Percentiles rank a stretch among this genome's conserved stretches.
These are phyloP conservation scores for Muntiacus muntjak DNA, from an alignment of 2,113 vertebrate species.

Conservation along the genomic window DNA sequence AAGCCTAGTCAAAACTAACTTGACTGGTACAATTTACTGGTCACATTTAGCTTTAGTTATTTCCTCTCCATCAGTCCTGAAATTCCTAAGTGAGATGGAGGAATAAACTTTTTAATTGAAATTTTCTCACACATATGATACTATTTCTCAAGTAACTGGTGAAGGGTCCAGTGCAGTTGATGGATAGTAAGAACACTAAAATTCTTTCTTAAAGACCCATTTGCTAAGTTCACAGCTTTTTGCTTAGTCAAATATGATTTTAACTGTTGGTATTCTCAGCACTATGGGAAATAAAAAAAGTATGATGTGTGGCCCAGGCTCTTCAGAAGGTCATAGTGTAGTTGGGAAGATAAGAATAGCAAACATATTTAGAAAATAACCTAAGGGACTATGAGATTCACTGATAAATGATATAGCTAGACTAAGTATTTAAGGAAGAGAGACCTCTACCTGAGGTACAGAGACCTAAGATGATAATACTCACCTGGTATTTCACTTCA, in stretches of 20 bases:
- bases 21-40: not conserved
- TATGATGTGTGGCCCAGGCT: not conserved
- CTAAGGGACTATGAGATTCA: not conserved
- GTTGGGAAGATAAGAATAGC: not conserved
- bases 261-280: not conserved
- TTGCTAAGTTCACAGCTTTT: not conserved
- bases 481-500: slow-evolving; percentile 86
- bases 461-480: not conserved
- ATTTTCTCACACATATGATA: not conserved
- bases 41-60: not conserved
- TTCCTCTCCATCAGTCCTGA: not conserved
- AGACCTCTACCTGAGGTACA: not conserved
- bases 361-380: not conserved
- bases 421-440: not conserved
- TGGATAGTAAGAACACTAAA: not conserved
- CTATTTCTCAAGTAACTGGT: not conserved
- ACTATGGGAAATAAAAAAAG: not conserved
- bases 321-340: not conserved
- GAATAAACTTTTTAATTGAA: not conserved
- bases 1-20: not conserved
- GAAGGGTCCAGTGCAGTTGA: not conserved
- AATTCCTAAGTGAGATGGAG: not conserved
- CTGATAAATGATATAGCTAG: not conserved
- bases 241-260: not conserved
- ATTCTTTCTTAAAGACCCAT: not conserved